phyloP scores from a whole-genome alignment of 1,140 invertebrate genomes.

The Agrilus planipennis region DNA sequence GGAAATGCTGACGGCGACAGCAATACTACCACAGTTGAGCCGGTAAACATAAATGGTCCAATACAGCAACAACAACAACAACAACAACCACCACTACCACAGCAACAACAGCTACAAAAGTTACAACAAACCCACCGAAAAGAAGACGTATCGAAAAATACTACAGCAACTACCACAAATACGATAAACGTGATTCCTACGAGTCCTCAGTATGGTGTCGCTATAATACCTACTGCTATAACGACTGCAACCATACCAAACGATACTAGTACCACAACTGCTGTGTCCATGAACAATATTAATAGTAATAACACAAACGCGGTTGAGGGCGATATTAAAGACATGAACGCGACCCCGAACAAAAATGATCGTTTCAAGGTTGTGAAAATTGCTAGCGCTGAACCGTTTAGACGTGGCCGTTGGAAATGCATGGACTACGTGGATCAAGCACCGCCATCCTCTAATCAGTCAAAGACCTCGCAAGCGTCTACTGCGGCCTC shows the following conservation, averaged over 20 bases:
- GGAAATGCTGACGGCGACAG: conserved; percentile 22
- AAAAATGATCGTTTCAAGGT: conserved; percentile 88
- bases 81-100: conserved; percentile 1
- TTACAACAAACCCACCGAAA: not conserved
- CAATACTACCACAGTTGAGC: conserved; percentile 16
- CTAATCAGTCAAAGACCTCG: conserved; percentile 11
- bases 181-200: conserved; percentile 32
- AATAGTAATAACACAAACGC: no score
- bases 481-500: conserved; percentile 16
- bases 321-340: conserved; percentile 23
- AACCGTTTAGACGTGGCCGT: conserved; percentile 85
- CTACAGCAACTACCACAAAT: conserved; percentile 15
- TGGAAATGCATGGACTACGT: conserved; percentile 97
- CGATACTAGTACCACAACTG: no score
- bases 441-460: conserved; percentile 40
- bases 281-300: no score
- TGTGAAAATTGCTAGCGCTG: conserved; percentile 92
- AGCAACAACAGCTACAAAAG: no score
- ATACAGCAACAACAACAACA: conserved; percentile 3
- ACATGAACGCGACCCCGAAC: conserved; percentile 30
- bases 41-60: conserved; percentile 6
- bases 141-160: conserved; percentile 14
- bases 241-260: conserved; percentile 9
- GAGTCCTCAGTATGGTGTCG: conserved; percentile 33
- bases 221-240: conserved; percentile 24